A percentile compares a stretch with the other conserved stretches of the same genome.
These are phyloP conservation scores for Rhinolophus sinicus DNA, from an alignment of 2,113 vertebrate species.

Conservation along the genomic window DNA sequence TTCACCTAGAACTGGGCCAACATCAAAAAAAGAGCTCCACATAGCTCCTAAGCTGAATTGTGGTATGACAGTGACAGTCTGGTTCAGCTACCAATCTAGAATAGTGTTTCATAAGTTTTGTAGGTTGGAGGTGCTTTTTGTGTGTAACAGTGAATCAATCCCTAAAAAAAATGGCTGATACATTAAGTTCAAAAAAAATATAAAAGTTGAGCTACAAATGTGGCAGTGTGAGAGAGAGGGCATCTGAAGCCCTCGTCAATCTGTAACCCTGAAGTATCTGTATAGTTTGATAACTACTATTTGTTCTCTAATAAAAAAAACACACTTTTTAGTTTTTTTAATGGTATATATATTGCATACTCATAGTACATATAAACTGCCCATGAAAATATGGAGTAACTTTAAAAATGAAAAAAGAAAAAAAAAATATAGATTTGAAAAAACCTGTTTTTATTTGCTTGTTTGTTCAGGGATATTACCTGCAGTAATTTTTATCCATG, in stretches of 20 bases:
- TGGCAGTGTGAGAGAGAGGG: background rate
- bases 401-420: background rate
- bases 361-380: background rate
- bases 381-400: background rate
- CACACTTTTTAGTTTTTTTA: background rate
- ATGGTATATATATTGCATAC: background rate
- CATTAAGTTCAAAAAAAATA: background rate
- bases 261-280: background rate
- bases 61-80: background rate
- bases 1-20: background rate
- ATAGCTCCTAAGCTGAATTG: background rate
- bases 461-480: conserved; percentile 68
- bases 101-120: background rate
- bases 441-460: too few relatives aligned
- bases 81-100: background rate
- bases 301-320: background rate
- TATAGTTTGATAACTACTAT: background rate
- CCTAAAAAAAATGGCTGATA: background rate
- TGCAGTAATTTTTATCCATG: conserved; percentile 84
- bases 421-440: background rate
- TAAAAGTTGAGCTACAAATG: background rate
- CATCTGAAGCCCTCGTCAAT: background rate
- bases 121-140: background rate
- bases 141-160: background rate
- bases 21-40: background rate